phyloP scores from a whole-genome alignment of 1,140 invertebrate species.

The Drosophila kanapiae region DNA sequence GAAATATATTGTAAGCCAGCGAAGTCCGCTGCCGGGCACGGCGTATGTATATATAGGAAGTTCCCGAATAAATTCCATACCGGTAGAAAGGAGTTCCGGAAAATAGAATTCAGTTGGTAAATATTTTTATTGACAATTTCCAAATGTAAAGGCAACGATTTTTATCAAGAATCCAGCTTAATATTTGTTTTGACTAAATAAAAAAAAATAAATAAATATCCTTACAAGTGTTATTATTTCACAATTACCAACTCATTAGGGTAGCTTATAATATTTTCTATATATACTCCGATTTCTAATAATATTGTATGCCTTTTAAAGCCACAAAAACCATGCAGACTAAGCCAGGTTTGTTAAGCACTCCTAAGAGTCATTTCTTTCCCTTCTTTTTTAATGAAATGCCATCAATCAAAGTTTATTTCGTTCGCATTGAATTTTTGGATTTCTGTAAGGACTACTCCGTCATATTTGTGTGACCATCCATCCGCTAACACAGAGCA shows the following conservation, averaged over 20 bases:
- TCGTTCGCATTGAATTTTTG: neutral
- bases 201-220: too few species aligned
- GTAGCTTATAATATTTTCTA: neutral
- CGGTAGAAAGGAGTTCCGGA: neutral
- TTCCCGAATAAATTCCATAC: slow-evolving; percentile 3
- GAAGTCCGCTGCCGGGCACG: neutral
- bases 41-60: neutral
- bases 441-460: neutral
- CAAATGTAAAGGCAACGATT: neutral
- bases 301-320: neutral
- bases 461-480: slow-evolving; percentile 1
- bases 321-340: neutral
- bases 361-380: neutral
- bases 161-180: neutral
- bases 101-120: neutral
- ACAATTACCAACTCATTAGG: neutral
- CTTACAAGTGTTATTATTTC: neutral
- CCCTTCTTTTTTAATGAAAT: neutral
- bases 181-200: too few species aligned
- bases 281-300: too few species aligned
- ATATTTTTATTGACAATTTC: neutral
- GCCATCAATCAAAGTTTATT: slow-evolving; percentile 4
- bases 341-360: too few species aligned
- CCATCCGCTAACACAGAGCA: neutral
- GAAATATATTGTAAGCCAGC: slow-evolving; percentile 1